Percentiles rank a stretch among this genome's conserved stretches.
These are phyloP conservation scores for Hylaeus anthracinus DNA, from an alignment of 1,140 invertebrate species.

Conservation along the genomic window DNA sequence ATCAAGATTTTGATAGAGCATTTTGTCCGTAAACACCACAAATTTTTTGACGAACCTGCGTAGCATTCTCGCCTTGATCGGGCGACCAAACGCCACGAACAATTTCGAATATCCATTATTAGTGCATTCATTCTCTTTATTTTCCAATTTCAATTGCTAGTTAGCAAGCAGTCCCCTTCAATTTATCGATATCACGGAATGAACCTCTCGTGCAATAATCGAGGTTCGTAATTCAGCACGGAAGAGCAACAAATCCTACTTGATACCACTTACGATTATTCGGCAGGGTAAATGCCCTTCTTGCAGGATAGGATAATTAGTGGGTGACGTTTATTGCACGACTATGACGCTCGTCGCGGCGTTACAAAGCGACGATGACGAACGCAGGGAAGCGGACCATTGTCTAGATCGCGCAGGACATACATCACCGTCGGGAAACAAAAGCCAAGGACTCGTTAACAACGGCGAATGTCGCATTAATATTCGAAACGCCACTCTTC, in stretches of 20 bases:
- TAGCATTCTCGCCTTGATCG: not conserved
- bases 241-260: too few relatives aligned
- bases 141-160: too few relatives aligned
- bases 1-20: too few relatives aligned
- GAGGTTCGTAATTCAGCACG: too few relatives aligned
- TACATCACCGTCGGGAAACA: conserved; percentile 31
- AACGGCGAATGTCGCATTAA: conserved; percentile 38
- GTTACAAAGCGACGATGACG: conserved; percentile 19
- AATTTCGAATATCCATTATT: too few relatives aligned
- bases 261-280: not conserved
- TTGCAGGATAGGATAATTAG: not conserved
- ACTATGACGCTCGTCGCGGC: not conserved
- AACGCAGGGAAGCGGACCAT: conserved; percentile 18
- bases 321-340: not conserved
- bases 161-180: too few relatives aligned
- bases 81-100: too few relatives aligned
- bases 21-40: not conserved
- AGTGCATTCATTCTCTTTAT: too few relatives aligned
- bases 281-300: not conserved
- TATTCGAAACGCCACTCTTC: conserved; percentile 33
- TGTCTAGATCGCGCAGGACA: conserved; percentile 30
- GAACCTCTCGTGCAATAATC: too few relatives aligned
- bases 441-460: conserved; percentile 33
- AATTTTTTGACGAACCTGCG: not conserved
- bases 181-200: too few relatives aligned